A percentile compares a stretch with the other conserved stretches of the same genome.
Evolutionary conservation across 2,888 invertebrate species (phyloP).

Genomic region (Agrochola lychnidis): DNA sequence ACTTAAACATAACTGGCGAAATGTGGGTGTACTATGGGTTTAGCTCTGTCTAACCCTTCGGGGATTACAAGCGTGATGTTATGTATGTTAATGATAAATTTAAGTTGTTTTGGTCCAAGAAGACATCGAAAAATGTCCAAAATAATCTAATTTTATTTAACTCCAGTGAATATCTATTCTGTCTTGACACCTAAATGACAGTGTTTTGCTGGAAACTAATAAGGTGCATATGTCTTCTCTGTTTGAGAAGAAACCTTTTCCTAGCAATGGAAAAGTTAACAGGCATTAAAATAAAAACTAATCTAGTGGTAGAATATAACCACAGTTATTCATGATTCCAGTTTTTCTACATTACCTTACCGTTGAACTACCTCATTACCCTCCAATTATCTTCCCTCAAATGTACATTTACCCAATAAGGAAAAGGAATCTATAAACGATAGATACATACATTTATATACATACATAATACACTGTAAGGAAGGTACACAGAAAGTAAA

Average conservation of each 20-base stretch:
- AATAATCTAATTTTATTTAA: neutral
- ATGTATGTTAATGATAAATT: neutral
- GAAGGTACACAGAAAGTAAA: slow-evolving; percentile 34
- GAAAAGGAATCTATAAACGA: slow-evolving; percentile 33
- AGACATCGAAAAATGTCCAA: neutral
- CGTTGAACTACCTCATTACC: neutral
- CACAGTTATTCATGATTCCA: neutral
- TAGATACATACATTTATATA: slow-evolving; percentile 7
- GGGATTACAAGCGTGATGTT: no score
- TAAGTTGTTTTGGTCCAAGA: slow-evolving; percentile 1
- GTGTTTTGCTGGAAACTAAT: neutral
- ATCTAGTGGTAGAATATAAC: neutral
- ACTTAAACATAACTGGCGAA: no score
- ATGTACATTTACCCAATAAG: slow-evolving; percentile 19
- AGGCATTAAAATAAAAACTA: neutral
- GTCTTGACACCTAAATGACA: neutral
- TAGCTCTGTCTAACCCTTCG: no score
- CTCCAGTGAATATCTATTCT: neutral
- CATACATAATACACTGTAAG: slow-evolving; percentile 8
- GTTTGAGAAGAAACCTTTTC: neutral
- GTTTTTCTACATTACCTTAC: neutral
- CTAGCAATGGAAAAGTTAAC: neutral
- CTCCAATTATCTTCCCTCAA: slow-evolving; percentile 8
- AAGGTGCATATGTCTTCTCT: neutral
- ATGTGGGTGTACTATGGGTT: no score